phyloP scores from a whole-genome alignment of 23 tunicate genomes.

The Diplosoma virens region DNA sequence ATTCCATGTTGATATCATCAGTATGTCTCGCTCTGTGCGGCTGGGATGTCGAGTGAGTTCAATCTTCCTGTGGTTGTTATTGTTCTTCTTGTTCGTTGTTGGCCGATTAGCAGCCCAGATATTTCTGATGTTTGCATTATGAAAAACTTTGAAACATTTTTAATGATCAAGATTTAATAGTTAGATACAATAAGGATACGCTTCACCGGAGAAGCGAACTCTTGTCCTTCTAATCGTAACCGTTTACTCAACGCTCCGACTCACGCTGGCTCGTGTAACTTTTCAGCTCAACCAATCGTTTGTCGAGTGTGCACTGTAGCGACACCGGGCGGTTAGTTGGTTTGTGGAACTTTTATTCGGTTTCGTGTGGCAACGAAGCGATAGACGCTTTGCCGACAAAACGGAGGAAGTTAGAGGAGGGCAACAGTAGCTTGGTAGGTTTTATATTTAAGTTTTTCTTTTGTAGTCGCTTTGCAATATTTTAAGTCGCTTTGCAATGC shows the following conservation, averaged over 20 bases:
- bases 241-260: neutral
- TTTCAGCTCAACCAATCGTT: slow-evolving; percentile 1
- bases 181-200: too few relatives aligned
- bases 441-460: neutral
- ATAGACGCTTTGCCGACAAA: neutral
- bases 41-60: slow-evolving; percentile 53
- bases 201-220: too few relatives aligned
- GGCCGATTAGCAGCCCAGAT: too few relatives aligned
- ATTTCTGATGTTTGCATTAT: too few relatives aligned
- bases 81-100: neutral
- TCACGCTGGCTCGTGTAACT: too few relatives aligned
- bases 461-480: too few relatives aligned
- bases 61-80: neutral
- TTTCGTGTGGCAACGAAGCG: slow-evolving; percentile 7
- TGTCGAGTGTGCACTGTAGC: slow-evolving; percentile 18
- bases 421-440: neutral
- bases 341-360: slow-evolving; percentile 57
- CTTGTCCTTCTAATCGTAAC: too few relatives aligned
- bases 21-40: slow-evolving; percentile 77
- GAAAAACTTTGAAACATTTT: too few relatives aligned
- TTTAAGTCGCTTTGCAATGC: neutral
- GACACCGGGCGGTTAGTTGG: slow-evolving; percentile 52
- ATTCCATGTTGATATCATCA: slow-evolving; percentile 27
- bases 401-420: neutral
- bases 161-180: too few relatives aligned